Evolutionary conservation across 2,888 invertebrate genomes (phyloP).

Genomic region (Escarpia spicata): DNA sequence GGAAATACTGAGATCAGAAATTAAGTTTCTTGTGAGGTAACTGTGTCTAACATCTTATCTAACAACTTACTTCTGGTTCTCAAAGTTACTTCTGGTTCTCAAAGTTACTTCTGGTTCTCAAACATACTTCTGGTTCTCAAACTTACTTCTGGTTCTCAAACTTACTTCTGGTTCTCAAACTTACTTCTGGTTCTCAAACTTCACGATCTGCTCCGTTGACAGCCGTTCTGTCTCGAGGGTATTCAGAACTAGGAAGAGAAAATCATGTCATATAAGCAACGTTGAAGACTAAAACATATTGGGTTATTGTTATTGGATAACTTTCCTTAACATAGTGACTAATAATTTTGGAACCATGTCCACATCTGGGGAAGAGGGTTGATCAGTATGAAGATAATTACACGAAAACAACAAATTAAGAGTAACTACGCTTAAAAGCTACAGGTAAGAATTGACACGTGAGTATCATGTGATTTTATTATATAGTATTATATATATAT

Average conservation of each 20-base stretch:
- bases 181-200: slow-evolving; percentile 12
- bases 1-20: too few species aligned
- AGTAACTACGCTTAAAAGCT: neutral
- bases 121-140: slow-evolving; percentile 16
- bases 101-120: too few species aligned
- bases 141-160: slow-evolving; percentile 16
- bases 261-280: neutral
- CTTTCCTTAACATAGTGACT: too few species aligned
- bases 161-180: too few species aligned
- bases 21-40: too few species aligned
- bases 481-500: neutral
- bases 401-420: neutral
- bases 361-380: too few species aligned
- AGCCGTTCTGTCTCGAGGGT: neutral
- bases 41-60: too few species aligned
- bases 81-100: too few species aligned
- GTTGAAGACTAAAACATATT: neutral
- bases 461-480: neutral
- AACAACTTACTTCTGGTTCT: neutral
- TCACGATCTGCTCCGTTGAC: neutral
- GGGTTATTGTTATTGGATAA: too few species aligned
- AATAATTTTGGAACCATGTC: too few species aligned
- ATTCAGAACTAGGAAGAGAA: neutral
- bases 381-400: too few species aligned
- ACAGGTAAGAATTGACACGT: neutral